Percentiles rank a stretch among this genome's conserved stretches.
Conservation (phyloP, 2,888 invertebrate species). For the Aphidius colemani region DNA sequence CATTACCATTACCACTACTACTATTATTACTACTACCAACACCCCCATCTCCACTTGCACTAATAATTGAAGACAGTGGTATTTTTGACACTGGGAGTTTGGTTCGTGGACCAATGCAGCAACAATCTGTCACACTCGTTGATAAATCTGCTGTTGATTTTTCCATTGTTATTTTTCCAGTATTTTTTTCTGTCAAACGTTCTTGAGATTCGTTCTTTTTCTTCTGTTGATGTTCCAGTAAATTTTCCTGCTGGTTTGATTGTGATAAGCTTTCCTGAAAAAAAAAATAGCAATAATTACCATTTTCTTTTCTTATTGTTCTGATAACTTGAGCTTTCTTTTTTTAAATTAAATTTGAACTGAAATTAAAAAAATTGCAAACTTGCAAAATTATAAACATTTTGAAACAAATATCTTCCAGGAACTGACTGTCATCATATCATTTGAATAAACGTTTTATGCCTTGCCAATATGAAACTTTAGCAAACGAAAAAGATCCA, state of each 20-base stretch:
- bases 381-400: no score
- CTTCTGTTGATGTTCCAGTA: constrained; percentile 33
- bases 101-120: constrained; percentile 55
- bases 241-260: constrained; percentile 39
- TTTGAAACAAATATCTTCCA: no score
- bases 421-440: no score
- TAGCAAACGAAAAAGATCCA: no score
- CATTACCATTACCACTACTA: constrained; percentile 24
- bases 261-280: constrained; percentile 50
- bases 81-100: constrained; percentile 48
- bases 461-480: no score
- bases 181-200: constrained; percentile 42
- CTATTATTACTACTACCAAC: constrained; percentile 12
- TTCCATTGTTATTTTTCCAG: constrained; percentile 36
- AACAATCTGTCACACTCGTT: constrained; percentile 49
- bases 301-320: no score
- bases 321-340: no score
- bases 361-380: no score
- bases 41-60: constrained; percentile 29
- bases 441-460: no score
- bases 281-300: background rate
- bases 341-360: no score
- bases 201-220: constrained; percentile 49
- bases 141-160: constrained; percentile 38
- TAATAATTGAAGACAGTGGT: constrained; percentile 32